A percentile compares a stretch with the other conserved stretches of the same genome.
These are phyloP conservation scores for Esox masquinongy DNA, from an alignment of 2,797 vertebrate species.

Conservation along the genomic window DNA sequence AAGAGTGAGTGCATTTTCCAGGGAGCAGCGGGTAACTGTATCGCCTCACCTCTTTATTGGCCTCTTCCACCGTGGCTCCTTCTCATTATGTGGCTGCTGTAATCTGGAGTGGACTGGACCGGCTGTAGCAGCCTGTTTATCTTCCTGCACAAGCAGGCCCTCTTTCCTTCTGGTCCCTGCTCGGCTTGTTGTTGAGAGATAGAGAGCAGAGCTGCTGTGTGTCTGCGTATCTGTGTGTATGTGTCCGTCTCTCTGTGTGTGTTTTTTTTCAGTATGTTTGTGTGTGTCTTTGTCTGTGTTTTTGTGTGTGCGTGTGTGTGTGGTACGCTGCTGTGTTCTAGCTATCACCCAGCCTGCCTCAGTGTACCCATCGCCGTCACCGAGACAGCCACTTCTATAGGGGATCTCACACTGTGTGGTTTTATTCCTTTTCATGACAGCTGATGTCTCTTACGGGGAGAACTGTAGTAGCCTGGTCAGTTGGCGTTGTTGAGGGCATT, in stretches of 20 bases:
- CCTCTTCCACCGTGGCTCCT: conserved; percentile 65
- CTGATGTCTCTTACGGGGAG: conserved; percentile 55
- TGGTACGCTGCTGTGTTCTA: conserved; percentile 71
- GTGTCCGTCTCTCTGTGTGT: conserved; percentile 30
- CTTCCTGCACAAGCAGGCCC: conserved; percentile 78
- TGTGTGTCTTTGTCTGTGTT: too few species aligned
- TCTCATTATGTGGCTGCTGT: conserved; percentile 71
- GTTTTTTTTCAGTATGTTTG: not conserved
- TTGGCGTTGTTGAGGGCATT: conserved; percentile 65
- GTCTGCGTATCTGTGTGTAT: conserved; percentile 30
- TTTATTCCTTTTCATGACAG: conserved; percentile 61
- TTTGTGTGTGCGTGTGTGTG: conserved; percentile 25
- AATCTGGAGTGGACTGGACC: conserved; percentile 74
- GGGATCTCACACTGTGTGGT: conserved; percentile 50
- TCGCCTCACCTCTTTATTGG: conserved; percentile 67
- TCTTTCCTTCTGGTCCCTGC: conserved; percentile 77
- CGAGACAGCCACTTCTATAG: conserved; percentile 66
- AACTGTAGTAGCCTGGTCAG: conserved; percentile 46
- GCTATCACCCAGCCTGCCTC: conserved; percentile 68
- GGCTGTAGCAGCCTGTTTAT: conserved; percentile 77
- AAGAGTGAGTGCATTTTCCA: conserved; percentile 51
- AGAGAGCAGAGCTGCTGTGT: conserved; percentile 57
- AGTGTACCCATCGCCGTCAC: conserved; percentile 58
- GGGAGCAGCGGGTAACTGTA: conserved; percentile 57
- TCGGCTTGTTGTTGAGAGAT: conserved; percentile 83